Base-by-base conservation (phyloP, 2,113 vertebrate genomes). In the Stegostoma tigrinum region DNA sequence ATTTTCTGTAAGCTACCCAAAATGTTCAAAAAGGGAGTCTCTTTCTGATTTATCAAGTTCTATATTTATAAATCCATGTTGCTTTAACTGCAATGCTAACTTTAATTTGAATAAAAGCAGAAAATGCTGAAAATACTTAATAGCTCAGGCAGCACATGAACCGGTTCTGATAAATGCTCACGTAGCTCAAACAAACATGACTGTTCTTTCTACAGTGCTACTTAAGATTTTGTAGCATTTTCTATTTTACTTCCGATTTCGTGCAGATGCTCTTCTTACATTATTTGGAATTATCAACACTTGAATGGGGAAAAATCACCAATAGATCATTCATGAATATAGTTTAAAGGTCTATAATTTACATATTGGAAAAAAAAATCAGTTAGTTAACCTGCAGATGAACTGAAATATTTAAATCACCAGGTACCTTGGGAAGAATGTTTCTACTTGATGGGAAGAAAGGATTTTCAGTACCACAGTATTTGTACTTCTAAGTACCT, bases 201-300 rank as follows among this genome's bases (percentile, higher is more conserved):
- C n/a, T 4, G 7, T 42, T 61, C 55, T 67, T 38, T 64, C 66
- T 66, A 38, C 55, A 66, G 55, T 64, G 12, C 24, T n/a, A n/a
- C n/a, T 64, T 93, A 42, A 83, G 55, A 66, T 17, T 42, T 93
- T 66, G 61, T 30, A 93, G 89, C 61, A 93, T 93, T 93, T 93
- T 38, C 34, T 66, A 93, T 10, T 64, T n/a, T 66, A 66, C 23
- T 66, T 93, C n/a, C 38, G 55, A 93, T 67, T 38, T 93, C 7
- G 34, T 93, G 10, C 2, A 67, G 19, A 34, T 42, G 34, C 89
- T 66, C 38, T 93, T 64, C n/a, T n/a, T n/a, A 93, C 21, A 42
- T 66, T 93, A 66, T 93, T 67, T 93, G 34, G n/a, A 93, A 93
- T 66, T 93, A 34, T 38, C 38, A 61, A 34, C n/a, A 66, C 1